Evolutionary conservation across 2,797 vertebrate species (phyloP).

Genomic region (Rhinophrynus dorsalis): DNA sequence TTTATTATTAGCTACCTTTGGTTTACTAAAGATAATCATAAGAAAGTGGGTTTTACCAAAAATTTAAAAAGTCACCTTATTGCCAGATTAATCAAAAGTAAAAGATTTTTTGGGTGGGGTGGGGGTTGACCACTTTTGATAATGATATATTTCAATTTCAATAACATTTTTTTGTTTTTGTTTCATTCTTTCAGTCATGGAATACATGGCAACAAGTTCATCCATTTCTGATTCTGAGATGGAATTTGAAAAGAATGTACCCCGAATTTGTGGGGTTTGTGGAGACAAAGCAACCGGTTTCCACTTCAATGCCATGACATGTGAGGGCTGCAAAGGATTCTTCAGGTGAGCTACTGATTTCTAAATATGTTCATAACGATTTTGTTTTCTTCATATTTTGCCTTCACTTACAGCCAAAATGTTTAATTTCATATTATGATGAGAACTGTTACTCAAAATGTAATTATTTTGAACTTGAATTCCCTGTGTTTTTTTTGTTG

Average conservation of each 20-base stretch:
- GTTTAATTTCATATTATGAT: too few species aligned
- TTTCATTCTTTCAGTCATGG: slow-evolving; percentile 26
- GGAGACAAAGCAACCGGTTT: slow-evolving; percentile 94
- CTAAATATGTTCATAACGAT: not conserved
- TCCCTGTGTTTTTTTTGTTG: not conserved
- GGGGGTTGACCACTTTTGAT: too few species aligned
- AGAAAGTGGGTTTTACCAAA: too few species aligned
- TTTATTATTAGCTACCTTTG: too few species aligned
- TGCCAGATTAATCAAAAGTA: too few species aligned
- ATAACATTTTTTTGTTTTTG: too few species aligned
- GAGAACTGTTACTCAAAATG: too few species aligned
- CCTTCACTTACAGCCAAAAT: not conserved
- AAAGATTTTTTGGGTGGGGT: too few species aligned
- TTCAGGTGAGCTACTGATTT: slow-evolving; percentile 77
- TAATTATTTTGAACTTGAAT: not conserved
- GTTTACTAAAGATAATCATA: too few species aligned
- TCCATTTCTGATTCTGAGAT: slow-evolving; percentile 72
- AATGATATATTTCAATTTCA: too few species aligned
- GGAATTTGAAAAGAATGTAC: slow-evolving; percentile 85
- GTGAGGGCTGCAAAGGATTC: slow-evolving; percentile 97
- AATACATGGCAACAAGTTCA: slow-evolving; percentile 74
- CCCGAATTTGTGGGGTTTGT: slow-evolving; percentile 92
- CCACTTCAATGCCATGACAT: slow-evolving; percentile 98
- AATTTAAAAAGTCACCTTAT: too few species aligned
- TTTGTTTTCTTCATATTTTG: not conserved